These are phyloP conservation scores for Tortrix viridana DNA, from an alignment of 2,888 invertebrate genomes.

Conservation along the genomic window DNA sequence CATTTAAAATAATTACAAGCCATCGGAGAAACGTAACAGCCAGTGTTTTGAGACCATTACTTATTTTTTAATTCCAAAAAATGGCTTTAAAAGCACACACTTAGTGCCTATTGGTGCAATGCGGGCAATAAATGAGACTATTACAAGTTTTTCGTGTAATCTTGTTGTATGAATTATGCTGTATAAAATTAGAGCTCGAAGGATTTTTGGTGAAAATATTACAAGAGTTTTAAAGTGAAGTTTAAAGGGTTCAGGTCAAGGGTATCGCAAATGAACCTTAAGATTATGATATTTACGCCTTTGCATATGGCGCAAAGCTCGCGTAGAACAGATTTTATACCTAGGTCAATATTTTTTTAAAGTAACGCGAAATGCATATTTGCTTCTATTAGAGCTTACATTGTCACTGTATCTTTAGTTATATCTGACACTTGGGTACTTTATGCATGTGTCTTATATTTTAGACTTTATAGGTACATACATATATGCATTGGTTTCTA, in stretches of 20 bases:
- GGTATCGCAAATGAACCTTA: no score
- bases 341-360: no score
- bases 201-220: constrained; percentile 21
- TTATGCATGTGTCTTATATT: no score
- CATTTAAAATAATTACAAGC: constrained; percentile 86
- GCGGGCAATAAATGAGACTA: constrained; percentile 66
- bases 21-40: constrained; percentile 80
- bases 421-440: no score
- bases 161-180: constrained; percentile 57
- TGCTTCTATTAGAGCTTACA: no score
- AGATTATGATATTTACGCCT: no score
- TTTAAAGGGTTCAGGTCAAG: not conserved
- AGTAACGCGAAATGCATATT: no score
- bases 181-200: constrained; percentile 46
- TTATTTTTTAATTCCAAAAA: constrained; percentile 82
- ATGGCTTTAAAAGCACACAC: constrained; percentile 73
- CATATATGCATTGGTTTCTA: no score
- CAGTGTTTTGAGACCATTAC: constrained; percentile 83
- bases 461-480: no score
- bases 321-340: no score
- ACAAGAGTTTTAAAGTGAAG: not conserved
- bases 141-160: constrained; percentile 62
- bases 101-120: constrained; percentile 72
- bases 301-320: no score
- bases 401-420: no score